phyloP scores from a whole-genome alignment of 2,888 invertebrate genomes.

The Carcina quercana region DNA sequence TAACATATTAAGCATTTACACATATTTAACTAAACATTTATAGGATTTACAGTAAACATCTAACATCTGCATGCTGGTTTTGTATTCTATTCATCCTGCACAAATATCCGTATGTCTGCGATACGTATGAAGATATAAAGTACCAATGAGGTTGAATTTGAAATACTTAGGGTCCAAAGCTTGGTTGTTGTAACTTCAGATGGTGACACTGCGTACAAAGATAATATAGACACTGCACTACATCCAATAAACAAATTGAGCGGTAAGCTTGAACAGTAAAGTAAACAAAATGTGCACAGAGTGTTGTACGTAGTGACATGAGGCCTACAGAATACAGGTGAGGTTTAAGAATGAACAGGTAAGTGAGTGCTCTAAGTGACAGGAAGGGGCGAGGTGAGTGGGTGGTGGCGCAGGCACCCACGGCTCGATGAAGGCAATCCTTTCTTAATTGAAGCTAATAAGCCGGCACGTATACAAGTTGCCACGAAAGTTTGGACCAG shows the following conservation, averaged over 20 bases:
- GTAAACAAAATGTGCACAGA: slow-evolving; percentile 42
- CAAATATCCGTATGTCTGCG: slow-evolving; percentile 1
- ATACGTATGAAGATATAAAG: neutral
- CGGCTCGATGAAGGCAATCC: slow-evolving; percentile 62
- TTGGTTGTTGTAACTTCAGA: slow-evolving; percentile 31
- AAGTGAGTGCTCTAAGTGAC: slow-evolving; percentile 42
- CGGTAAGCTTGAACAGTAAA: slow-evolving; percentile 44
- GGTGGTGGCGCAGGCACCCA: slow-evolving; percentile 66
- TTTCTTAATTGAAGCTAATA: slow-evolving; percentile 51
- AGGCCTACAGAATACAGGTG: slow-evolving; percentile 38
- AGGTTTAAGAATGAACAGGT: slow-evolving; percentile 43
- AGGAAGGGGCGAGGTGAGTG: slow-evolving; percentile 45
- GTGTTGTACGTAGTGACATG: slow-evolving; percentile 27
- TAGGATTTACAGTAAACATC: slow-evolving; percentile 30
- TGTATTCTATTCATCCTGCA: slow-evolving; percentile 3
- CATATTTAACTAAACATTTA: neutral
- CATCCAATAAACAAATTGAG: slow-evolving; percentile 43
- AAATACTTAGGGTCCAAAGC: slow-evolving; percentile 29
- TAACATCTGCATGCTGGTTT: slow-evolving; percentile 45
- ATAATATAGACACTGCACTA: slow-evolving; percentile 44
- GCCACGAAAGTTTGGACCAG: slow-evolving; percentile 43
- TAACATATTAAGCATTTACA: too few species aligned
- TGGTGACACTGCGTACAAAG: slow-evolving; percentile 23
- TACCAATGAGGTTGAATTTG: neutral
- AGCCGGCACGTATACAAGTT: slow-evolving; percentile 50